phyloP scores from a whole-genome alignment of 2,113 vertebrate species.

The Athene cunicularia region DNA sequence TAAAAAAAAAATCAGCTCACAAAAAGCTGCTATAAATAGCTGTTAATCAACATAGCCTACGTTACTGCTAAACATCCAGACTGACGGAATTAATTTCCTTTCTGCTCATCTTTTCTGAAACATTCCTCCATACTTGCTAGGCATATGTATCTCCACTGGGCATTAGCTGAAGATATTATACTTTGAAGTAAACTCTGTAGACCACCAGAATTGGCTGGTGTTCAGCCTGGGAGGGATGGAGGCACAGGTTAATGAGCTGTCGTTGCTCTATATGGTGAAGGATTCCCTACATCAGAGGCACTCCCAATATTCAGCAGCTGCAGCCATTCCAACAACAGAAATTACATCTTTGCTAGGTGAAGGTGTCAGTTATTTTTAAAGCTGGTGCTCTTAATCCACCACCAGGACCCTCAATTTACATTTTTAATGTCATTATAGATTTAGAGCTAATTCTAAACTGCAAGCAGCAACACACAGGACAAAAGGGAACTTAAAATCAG shows the following conservation, averaged over 20 bases:
- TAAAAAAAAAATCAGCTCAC: background rate
- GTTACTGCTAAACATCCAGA: background rate
- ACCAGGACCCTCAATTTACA: slow-evolving; percentile 11
- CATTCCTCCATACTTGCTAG: background rate
- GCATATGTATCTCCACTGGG: background rate
- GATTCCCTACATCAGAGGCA: background rate
- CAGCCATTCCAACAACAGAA: background rate
- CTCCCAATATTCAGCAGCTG: background rate
- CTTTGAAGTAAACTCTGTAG: slow-evolving; percentile 24
- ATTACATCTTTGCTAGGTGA: background rate
- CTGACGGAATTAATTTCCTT: background rate
- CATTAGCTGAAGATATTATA: background rate
- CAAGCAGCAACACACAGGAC: background rate
- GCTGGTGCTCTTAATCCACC: slow-evolving; percentile 20
- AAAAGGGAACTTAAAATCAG: slow-evolving; percentile 43
- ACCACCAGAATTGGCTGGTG: background rate
- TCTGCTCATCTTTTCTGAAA: background rate
- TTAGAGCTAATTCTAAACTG: slow-evolving; percentile 37
- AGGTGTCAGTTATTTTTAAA: background rate
- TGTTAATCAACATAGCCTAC: background rate
- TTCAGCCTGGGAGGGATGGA: background rate
- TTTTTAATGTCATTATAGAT: slow-evolving; percentile 53
- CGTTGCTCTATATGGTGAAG: background rate
- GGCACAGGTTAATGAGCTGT: slow-evolving; percentile 8
- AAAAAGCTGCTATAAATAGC: slow-evolving; percentile 4